Evolutionary conservation across 2,113 vertebrate species (phyloP).

Genomic region (Petroica traversi): DNA sequence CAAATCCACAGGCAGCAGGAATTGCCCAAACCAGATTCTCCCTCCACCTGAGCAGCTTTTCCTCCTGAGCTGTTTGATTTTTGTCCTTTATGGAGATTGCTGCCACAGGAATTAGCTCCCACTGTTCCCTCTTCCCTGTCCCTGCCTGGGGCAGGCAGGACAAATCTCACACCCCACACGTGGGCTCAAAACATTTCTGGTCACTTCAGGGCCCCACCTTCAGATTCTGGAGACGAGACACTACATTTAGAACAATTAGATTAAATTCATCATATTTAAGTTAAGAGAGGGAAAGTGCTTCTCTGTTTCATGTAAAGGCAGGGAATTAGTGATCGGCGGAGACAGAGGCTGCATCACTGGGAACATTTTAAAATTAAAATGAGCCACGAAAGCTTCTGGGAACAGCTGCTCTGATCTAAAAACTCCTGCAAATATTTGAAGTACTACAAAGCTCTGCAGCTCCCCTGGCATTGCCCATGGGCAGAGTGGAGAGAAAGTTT

Average conservation of each 20-base stretch:
- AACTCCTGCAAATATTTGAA: neutral
- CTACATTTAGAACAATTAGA: neutral
- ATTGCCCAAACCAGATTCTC: neutral
- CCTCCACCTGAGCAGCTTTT: neutral
- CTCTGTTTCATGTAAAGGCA: neutral
- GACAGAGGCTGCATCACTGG: neutral
- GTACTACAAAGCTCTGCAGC: neutral
- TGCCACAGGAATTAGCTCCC: neutral
- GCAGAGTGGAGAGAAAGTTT: neutral
- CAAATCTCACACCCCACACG: too few species aligned
- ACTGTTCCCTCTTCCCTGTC: neutral
- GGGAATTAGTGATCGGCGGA: neutral
- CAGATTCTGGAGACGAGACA: neutral
- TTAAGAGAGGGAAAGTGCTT: neutral
- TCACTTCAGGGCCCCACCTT: neutral
- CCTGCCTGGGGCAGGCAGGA: neutral
- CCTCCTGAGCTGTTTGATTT: neutral
- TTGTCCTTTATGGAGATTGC: accelerated
- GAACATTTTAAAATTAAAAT: neutral
- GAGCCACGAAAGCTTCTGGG: neutral
- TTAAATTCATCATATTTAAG: neutral
- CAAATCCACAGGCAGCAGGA: neutral
- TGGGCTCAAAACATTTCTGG: accelerated
- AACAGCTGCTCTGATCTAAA: neutral
- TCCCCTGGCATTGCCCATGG: neutral